phyloP scores from a whole-genome alignment of 2,797 vertebrate genomes.

The Alcedo atthis region DNA sequence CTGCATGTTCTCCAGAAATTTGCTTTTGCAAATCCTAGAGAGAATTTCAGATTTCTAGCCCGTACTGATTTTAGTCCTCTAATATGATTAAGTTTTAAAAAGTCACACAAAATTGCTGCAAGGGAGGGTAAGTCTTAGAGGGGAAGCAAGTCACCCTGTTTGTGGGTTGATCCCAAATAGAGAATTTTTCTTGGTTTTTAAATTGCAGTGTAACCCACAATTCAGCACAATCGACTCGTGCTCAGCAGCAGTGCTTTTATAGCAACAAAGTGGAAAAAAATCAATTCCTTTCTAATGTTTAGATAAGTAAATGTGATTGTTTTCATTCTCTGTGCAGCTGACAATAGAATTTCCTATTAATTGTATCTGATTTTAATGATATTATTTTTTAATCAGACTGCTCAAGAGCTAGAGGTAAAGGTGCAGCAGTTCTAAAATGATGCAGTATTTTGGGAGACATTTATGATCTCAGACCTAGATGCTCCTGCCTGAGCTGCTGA shows the following conservation, averaged over 20 bases:
- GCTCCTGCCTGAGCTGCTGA: neutral
- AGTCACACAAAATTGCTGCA: neutral
- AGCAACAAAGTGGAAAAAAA: neutral
- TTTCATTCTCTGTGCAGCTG: neutral
- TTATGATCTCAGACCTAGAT: neutral
- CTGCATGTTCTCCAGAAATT: constrained; percentile 1
- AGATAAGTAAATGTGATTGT: neutral
- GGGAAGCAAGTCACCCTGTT: neutral
- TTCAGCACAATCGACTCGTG: neutral
- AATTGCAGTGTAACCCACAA: neutral
- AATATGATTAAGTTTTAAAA: constrained; percentile 6
- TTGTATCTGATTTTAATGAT: neutral
- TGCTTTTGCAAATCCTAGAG: neutral
- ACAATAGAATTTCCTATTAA: neutral
- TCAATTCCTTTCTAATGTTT: neutral
- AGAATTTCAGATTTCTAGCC: neutral
- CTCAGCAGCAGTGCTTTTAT: neutral
- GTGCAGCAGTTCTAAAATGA: neutral
- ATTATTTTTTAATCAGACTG: neutral
- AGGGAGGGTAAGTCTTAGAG: neutral
- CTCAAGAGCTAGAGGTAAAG: neutral
- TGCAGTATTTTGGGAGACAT: neutral
- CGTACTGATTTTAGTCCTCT: neutral
- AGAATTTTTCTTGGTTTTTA: neutral
- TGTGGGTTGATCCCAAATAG: neutral